Evolutionary conservation across 2,797 vertebrate genomes (phyloP).

Genomic region (Natrix natrix): DNA sequence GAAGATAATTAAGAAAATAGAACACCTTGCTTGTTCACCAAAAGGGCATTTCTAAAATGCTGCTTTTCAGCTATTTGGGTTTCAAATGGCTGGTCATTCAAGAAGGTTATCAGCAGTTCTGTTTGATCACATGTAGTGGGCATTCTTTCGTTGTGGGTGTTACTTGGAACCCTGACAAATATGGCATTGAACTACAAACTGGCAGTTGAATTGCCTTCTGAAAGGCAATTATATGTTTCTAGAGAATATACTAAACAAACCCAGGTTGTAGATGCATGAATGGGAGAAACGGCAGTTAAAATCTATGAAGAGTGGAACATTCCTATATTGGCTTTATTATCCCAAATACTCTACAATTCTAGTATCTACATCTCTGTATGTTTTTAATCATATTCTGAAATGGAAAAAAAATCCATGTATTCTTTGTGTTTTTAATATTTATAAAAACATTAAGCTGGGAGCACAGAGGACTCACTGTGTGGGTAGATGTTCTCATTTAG

Average conservation of each 20-base stretch:
- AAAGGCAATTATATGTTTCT: not conserved
- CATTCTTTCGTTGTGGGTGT: not conserved
- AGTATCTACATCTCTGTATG: not conserved
- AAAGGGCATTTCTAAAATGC: not conserved
- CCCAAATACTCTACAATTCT: not conserved
- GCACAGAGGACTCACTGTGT: not conserved
- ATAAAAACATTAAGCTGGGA: not conserved
- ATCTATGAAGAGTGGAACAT: not conserved
- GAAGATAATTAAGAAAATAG: not conserved
- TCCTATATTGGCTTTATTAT: not conserved
- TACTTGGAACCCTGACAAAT: not conserved
- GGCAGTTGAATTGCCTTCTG: not conserved
- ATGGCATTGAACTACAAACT: not conserved
- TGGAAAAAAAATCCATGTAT: not conserved
- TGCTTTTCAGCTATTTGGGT: not conserved
- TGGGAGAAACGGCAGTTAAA: not conserved
- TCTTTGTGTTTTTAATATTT: not conserved
- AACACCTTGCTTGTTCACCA: not conserved
- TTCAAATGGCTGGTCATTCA: not conserved
- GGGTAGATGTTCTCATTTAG: not conserved
- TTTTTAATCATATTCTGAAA: not conserved
- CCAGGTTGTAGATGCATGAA: not conserved
- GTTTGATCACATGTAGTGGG: not conserved
- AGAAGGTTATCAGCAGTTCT: slow-evolving; percentile 4
- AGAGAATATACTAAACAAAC: not conserved